Conservation (phyloP, 2,113 vertebrate genomes). For the Phodopus roborovskii region DNA sequence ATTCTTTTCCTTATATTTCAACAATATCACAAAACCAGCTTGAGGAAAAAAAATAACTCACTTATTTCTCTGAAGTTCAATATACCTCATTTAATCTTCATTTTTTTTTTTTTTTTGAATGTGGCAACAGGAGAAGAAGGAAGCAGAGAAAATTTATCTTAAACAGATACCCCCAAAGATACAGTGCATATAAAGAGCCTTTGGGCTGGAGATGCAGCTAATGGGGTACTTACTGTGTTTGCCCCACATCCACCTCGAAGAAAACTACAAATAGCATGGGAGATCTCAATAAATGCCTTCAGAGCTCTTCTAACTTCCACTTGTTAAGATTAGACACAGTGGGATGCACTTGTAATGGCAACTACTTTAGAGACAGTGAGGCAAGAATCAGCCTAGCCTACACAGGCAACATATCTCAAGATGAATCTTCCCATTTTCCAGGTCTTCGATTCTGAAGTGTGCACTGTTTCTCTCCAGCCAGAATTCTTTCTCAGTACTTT, state of each 20-base stretch:
- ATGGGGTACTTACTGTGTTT: neutral
- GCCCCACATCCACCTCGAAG: no score
- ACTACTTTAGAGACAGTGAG: neutral
- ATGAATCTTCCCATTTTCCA: neutral
- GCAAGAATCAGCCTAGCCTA: neutral
- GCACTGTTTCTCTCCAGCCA: neutral
- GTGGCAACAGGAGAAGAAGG: neutral
- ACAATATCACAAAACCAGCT: neutral
- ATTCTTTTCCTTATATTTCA: neutral
- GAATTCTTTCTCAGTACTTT: neutral
- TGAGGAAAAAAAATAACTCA: conserved; percentile 45
- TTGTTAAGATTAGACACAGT: neutral
- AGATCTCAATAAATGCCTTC: neutral
- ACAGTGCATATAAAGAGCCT: neutral
- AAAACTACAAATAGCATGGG: neutral
- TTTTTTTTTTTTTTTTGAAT: conserved; percentile 51
- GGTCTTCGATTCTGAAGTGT: conserved; percentile 20
- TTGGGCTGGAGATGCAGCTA: neutral
- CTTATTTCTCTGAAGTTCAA: conserved; percentile 54
- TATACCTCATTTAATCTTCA: conserved; percentile 18
- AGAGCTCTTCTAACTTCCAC: neutral
- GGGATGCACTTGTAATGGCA: neutral
- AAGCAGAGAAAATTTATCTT: conserved; percentile 13
- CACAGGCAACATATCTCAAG: neutral
- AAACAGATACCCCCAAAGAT: neutral